Percentiles rank a stretch among this genome's conserved stretches.
These are phyloP conservation scores for Microcebus jonahi DNA, from an alignment of 2,113 vertebrate genomes.

Conservation along the genomic window DNA sequence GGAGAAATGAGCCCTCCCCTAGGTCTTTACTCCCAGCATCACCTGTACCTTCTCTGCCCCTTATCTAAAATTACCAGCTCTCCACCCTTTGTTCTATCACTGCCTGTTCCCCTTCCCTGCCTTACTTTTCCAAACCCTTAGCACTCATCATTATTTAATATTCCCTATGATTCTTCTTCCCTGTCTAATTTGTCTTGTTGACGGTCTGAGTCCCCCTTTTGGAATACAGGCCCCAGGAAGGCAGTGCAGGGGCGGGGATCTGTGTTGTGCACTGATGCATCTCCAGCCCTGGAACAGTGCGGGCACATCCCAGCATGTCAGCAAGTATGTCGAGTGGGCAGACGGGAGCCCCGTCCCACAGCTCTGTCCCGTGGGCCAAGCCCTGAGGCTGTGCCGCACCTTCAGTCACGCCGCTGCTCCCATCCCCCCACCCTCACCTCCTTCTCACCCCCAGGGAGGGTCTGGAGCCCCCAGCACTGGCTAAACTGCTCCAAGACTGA, in stretches of 20 bases:
- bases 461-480: background rate
- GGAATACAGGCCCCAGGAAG: background rate
- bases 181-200: background rate
- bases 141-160: background rate
- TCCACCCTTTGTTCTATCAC: background rate
- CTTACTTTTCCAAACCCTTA: background rate
- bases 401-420: too few relatives aligned
- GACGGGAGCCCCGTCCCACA: background rate
- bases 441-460: accelerated
- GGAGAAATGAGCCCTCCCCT: background rate
- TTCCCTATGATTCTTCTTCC: background rate
- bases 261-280: background rate
- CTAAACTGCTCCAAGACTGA: background rate
- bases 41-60: background rate
- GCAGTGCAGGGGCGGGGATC: background rate
- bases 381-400: background rate
- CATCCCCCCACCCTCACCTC: background rate
- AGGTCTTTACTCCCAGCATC: accelerated
- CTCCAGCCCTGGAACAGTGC: background rate
- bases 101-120: background rate
- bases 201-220: background rate
- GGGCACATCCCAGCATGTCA: background rate
- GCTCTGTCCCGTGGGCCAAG: background rate
- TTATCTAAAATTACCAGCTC: background rate
- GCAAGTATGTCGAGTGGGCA: accelerated